Base-by-base conservation (phyloP, 2,888 invertebrate genomes). In the Drosophila conformis region DNA sequence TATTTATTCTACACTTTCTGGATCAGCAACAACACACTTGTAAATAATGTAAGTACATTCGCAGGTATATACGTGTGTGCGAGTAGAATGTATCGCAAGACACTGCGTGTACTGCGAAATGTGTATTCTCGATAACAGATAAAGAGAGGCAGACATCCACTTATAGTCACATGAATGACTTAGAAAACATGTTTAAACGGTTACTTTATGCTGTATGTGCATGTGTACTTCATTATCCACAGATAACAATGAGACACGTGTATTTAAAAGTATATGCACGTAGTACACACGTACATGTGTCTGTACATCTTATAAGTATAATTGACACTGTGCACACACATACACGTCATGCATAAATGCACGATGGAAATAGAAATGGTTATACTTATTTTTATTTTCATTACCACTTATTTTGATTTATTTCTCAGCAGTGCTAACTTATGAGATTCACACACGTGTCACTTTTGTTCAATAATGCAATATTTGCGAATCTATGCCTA, bases 381-480 rank as follows among this genome's bases (percentile, higher is more conserved):
- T 35, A 33, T 67, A 64, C 35, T 40, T 48, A 60, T 62, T 70
- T 65, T 70, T 56, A 27, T 29, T 27, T 56, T 38, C 38, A 56
- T 56, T 56, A 56, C 56, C 56, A 56, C 56, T 56, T 56, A 29
- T 38, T 56, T 38, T 38, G n/a, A 38, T 56, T 5, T 70, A 15
- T 74, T 68, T 65, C 52, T 53, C 48, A 57, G 62, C 48, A 59
- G 58, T 51, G 68, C 75, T 73, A 76, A 80, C 85, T 85, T 87
- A 81, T 83, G 76, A 88, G 88, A 86, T 87, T 87, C 83, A 87
- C 83, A 87, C 86, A 87, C 86, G 86, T 87, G 86, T 87, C 86
- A 87, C 88, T 87, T 81, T 82, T 76, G 70, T 69, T 63, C 68
- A 75, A 63, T 69, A 67, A 54, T 73, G 73, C 67, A 83, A 60